Conservation (phyloP, 37 sponge, comb jelly and placozoan genomes). For the Ephydatia muelleri region DNA sequence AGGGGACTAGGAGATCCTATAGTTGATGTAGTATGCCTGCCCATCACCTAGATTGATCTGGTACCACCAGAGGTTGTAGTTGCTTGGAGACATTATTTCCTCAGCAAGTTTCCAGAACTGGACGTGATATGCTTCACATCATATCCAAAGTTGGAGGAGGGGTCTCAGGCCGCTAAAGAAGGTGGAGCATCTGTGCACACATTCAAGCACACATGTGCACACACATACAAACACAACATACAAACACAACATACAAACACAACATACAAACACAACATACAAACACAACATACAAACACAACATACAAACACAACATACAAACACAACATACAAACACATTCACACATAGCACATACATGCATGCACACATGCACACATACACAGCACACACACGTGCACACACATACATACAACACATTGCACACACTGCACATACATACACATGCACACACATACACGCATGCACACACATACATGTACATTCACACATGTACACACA, state of each 20-base stretch:
- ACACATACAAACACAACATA: too few relatives aligned
- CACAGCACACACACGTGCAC: neutral
- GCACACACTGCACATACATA: too few relatives aligned
- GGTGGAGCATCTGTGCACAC: neutral
- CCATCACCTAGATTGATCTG: constrained; percentile 80
- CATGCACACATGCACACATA: too few relatives aligned
- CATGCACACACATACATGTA: neutral
- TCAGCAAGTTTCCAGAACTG: constrained; percentile 71
- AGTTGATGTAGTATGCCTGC: neutral
- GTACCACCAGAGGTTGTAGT: constrained; percentile 91
- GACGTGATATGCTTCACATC: constrained; percentile 93
- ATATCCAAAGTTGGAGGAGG: constrained; percentile 62
- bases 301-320: too few relatives aligned
- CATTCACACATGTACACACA: too few relatives aligned
- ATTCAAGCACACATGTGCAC: neutral
- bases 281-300: too few relatives aligned
- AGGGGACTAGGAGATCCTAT: neutral
- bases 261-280: too few relatives aligned
- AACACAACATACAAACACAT: too few relatives aligned
- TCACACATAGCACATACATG: too few relatives aligned
- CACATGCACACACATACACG: constrained; percentile 4
- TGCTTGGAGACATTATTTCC: constrained; percentile 95
- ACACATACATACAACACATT: too few relatives aligned
- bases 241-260: too few relatives aligned
- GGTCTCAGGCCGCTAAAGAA: constrained; percentile 31